Evolutionary conservation across 2,113 vertebrate genomes (phyloP).

Genomic region (Ginglymostoma cirratum): DNA sequence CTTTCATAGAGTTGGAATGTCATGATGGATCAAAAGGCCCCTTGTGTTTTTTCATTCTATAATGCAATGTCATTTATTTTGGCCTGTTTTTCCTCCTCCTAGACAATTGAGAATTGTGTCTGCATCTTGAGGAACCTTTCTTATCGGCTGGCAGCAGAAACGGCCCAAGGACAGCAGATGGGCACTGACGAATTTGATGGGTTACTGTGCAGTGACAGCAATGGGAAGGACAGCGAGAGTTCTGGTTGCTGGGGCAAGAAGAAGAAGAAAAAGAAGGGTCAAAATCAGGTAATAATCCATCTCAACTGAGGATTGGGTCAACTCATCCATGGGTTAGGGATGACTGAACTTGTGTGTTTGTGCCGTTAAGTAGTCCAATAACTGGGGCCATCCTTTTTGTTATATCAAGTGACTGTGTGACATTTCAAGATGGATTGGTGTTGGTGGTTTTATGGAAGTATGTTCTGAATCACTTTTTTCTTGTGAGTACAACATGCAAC

Average conservation of each 20-base stretch:
- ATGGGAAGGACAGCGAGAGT: conserved; percentile 83
- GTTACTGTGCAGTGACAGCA: conserved; percentile 85
- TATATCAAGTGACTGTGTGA: background rate
- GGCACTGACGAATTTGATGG: conserved; percentile 93
- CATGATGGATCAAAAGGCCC: background rate
- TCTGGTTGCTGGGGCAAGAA: conserved; percentile 99
- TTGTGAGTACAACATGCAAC: background rate
- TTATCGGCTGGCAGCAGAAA: conserved; percentile 94
- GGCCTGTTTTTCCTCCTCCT: conserved; percentile 38
- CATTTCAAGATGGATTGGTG: background rate
- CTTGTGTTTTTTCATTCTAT: background rate
- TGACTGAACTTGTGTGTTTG: background rate
- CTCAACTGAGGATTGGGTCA: background rate
- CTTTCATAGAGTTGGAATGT: background rate
- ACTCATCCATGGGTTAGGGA: background rate
- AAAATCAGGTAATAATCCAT: conserved; percentile 78
- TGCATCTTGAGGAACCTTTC: conserved; percentile 99
- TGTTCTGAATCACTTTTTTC: background rate
- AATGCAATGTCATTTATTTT: background rate
- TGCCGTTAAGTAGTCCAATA: background rate
- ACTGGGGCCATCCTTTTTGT: background rate
- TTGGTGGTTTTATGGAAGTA: background rate
- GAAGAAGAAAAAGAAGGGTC: conserved; percentile 99
- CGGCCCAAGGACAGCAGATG: conserved; percentile 96
- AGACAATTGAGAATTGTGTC: conserved; percentile 99